Percentiles rank a stretch among this genome's conserved stretches.
phyloP scores from a whole-genome alignment of 2,888 invertebrate genomes.

The Adineta ricciae region DNA sequence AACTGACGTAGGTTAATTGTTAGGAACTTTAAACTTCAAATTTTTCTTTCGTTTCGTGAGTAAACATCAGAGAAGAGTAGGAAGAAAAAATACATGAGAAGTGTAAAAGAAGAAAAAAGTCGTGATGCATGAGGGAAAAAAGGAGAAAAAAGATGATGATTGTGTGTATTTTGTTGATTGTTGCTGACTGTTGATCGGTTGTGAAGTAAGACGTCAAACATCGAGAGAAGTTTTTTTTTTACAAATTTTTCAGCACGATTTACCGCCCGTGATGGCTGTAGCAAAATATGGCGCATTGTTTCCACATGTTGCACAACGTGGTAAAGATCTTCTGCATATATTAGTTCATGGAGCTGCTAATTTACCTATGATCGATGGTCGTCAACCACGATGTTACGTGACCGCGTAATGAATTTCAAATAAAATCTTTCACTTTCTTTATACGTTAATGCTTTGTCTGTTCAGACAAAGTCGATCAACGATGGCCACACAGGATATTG shows the following conservation, averaged over 20 bases:
- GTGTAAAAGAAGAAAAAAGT: background rate
- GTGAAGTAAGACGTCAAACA: background rate
- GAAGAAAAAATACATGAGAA: background rate
- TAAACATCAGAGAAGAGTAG: background rate
- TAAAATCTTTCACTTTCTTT: slow-evolving; percentile 36
- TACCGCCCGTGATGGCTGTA: background rate
- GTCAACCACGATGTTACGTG: slow-evolving; percentile 36
- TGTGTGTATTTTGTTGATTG: background rate
- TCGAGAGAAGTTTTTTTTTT: too few species aligned
- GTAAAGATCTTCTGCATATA: slow-evolving; percentile 42
- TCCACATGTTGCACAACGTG: slow-evolving; percentile 40
- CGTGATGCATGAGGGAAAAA: background rate
- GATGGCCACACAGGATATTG: slow-evolving; percentile 12
- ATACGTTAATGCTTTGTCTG: background rate
- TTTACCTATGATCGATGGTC: slow-evolving; percentile 39
- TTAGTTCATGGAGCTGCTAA: slow-evolving; percentile 43
- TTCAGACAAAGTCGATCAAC: background rate
- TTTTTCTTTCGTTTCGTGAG: background rate
- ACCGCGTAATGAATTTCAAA: slow-evolving; percentile 21
- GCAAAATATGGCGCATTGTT: background rate
- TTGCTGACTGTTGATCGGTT: background rate
- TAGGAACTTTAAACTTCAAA: background rate
- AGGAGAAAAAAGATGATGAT: background rate
- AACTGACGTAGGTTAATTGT: background rate
- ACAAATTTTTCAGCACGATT: background rate